A percentile compares a stretch with the other conserved stretches of the same genome.
Conservation (phyloP, 1,140 invertebrate species). For the Goniozus legneri region DNA sequence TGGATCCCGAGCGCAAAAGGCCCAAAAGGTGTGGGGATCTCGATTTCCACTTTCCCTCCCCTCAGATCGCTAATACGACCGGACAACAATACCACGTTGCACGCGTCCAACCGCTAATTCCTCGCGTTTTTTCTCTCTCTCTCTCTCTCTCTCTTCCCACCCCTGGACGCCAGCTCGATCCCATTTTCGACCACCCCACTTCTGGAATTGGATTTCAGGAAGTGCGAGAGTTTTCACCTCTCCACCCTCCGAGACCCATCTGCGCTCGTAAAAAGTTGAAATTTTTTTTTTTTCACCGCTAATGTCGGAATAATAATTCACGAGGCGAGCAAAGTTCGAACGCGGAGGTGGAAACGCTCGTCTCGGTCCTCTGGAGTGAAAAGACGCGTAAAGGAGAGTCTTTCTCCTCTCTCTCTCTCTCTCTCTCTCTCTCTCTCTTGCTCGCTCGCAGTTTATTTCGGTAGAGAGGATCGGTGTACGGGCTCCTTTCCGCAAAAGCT, state of each 20-base stretch:
- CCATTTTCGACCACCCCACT: too few relatives aligned
- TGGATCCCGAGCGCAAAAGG: neutral
- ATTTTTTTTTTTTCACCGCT: too few relatives aligned
- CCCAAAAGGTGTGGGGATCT: neutral
- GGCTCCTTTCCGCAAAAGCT: constrained; percentile 2
- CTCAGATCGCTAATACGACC: constrained; percentile 28
- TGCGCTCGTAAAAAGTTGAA: too few relatives aligned
- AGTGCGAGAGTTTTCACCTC: too few relatives aligned
- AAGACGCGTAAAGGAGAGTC: too few relatives aligned
- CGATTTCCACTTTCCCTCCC: neutral
- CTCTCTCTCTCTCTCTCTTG: neutral
- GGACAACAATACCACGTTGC: constrained; percentile 43
- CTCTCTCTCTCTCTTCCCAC: neutral
- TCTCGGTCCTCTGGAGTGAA: too few relatives aligned
- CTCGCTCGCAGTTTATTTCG: constrained; percentile 4
- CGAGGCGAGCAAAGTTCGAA: too few relatives aligned
- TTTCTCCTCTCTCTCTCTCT: neutral
- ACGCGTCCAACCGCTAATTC: constrained; percentile 44
- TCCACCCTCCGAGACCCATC: neutral
- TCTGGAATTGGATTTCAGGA: too few relatives aligned
- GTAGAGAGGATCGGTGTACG: neutral
- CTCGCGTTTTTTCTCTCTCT: constrained; percentile 32
- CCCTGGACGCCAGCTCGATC: too few relatives aligned
- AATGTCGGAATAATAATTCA: too few relatives aligned
- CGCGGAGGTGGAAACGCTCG: too few relatives aligned